phyloP scores from a whole-genome alignment of 2,113 vertebrate species.

The Rhinopomastus cyanomelas region DNA sequence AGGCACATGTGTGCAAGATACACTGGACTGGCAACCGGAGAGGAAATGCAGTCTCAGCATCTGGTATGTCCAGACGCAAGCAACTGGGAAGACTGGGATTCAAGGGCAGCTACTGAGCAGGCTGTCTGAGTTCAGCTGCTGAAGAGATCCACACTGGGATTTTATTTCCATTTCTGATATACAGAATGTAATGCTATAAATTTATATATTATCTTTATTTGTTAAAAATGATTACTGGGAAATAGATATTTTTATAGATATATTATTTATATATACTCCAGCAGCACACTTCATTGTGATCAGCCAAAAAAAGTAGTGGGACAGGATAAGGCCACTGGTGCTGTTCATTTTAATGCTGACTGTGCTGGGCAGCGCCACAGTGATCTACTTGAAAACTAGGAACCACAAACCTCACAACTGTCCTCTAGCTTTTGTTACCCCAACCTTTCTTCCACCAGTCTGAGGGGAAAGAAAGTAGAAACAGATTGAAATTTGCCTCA shows the following conservation, averaged over 20 bases:
- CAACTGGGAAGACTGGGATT: neutral
- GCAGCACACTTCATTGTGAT: neutral
- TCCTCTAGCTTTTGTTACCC: neutral
- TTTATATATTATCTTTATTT: neutral
- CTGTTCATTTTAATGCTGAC: neutral
- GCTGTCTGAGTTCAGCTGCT: neutral
- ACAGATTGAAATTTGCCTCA: neutral
- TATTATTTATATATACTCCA: neutral
- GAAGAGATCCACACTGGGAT: neutral
- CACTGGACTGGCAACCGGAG: neutral
- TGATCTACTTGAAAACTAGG: neutral
- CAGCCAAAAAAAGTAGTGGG: neutral
- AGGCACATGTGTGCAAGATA: neutral
- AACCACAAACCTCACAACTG: neutral
- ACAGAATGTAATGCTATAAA: neutral
- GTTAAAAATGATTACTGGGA: neutral
- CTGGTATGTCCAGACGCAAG: neutral
- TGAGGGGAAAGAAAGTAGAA: neutral
- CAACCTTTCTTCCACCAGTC: neutral
- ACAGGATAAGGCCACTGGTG: neutral
- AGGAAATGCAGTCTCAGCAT: neutral
- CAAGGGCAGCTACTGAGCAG: neutral
- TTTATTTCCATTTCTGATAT: neutral
- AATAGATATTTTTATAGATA: neutral
- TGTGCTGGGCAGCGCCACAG: neutral